These are phyloP conservation scores for Brachypodius melanocephalos DNA, from an alignment of 2,113 vertebrate genomes.

Conservation along the genomic window DNA sequence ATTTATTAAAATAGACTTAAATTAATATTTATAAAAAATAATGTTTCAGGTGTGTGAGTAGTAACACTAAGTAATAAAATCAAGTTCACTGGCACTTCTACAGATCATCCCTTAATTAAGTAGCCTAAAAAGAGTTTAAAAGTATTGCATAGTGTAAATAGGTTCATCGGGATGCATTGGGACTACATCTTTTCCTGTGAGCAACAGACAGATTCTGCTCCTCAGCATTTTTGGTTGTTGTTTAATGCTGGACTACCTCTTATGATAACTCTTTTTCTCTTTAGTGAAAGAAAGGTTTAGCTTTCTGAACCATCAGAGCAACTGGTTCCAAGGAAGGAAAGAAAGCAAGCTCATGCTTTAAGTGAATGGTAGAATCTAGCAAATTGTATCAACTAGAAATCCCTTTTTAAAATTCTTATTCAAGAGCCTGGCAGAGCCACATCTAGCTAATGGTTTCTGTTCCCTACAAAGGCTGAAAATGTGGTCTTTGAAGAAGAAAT, in stretches of 20 bases:
- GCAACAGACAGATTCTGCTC: not conserved
- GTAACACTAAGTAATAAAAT: not conserved
- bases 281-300: not conserved
- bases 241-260: not conserved
- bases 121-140: not conserved
- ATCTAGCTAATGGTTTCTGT: not conserved
- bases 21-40: not conserved
- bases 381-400: not conserved
- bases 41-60: not conserved
- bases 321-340: not conserved
- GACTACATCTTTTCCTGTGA: not conserved
- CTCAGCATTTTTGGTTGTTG: not conserved
- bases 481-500: slow-evolving; percentile 6
- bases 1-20: not conserved
- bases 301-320: not conserved
- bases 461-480: not conserved
- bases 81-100: not conserved
- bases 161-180: not conserved
- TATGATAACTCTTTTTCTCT: not conserved
- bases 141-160: not conserved
- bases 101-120: not conserved
- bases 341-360: not conserved
- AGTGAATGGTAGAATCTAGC: not conserved
- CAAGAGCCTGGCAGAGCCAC: not conserved
- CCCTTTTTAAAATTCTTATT: not conserved